Evolutionary conservation across 2,113 vertebrate genomes (phyloP).

Genomic region (Pituophis catenifer): DNA sequence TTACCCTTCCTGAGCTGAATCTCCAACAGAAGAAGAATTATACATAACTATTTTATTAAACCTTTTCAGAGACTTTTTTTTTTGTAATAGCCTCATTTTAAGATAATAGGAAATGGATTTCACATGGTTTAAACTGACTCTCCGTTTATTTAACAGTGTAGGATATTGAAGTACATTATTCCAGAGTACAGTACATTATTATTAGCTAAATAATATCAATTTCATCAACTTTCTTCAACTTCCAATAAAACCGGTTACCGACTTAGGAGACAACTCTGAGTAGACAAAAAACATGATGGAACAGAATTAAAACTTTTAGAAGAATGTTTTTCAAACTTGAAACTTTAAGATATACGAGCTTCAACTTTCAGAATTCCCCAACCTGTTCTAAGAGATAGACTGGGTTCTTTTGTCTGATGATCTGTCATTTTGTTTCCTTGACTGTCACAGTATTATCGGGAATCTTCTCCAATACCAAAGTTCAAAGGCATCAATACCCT

Average conservation of each 20-base stretch:
- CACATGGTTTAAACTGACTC: neutral
- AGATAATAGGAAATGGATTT: neutral
- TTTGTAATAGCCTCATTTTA: neutral
- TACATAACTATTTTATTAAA: neutral
- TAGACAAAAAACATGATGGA: neutral
- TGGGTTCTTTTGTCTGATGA: too few relatives aligned
- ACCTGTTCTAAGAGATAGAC: too few relatives aligned
- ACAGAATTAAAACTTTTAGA: neutral
- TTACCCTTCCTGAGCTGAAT: neutral
- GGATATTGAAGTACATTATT: neutral
- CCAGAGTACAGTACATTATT: too few relatives aligned
- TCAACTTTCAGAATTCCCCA: neutral
- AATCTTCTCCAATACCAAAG: neutral
- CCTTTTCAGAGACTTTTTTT: neutral
- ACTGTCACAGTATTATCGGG: too few relatives aligned
- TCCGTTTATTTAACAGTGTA: neutral
- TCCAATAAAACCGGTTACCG: neutral
- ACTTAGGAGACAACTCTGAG: neutral
- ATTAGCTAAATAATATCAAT: neutral
- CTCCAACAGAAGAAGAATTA: neutral
- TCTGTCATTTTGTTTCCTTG: too few relatives aligned
- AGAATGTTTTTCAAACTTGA: neutral
- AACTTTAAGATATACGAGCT: neutral
- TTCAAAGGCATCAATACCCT: neutral
- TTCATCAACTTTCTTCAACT: neutral